Evolutionary conservation across 2,888 invertebrate species (phyloP).

Genomic region (Diarsia mendica): DNA sequence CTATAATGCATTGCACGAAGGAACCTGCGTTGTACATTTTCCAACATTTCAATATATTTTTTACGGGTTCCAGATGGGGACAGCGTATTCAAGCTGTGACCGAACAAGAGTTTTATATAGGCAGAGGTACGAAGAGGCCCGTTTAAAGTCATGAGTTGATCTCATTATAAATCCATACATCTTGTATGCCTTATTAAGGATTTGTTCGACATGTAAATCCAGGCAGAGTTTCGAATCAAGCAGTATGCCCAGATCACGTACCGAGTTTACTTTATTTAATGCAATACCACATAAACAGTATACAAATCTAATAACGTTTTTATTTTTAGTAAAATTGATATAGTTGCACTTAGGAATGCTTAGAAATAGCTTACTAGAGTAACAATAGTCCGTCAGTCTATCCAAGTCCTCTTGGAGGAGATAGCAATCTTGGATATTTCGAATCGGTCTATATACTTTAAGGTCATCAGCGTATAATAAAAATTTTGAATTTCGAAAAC

Average conservation of each 20-base stretch:
- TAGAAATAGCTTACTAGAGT: neutral
- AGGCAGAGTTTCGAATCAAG: neutral
- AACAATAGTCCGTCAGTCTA: too few species aligned
- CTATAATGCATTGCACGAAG: neutral
- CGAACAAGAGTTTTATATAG: neutral
- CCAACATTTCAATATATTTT: neutral
- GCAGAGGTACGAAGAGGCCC: neutral
- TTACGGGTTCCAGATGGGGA: neutral
- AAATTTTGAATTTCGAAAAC: neutral
- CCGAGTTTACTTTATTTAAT: neutral
- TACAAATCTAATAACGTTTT: too few species aligned
- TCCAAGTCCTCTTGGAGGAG: too few species aligned
- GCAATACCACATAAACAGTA: too few species aligned
- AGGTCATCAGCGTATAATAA: neutral
- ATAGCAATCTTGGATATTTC: too few species aligned
- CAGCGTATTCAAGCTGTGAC: neutral
- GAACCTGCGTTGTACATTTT: neutral
- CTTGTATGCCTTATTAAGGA: neutral
- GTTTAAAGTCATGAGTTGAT: neutral
- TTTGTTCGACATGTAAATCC: neutral
- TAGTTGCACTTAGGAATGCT: neutral
- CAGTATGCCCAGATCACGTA: neutral
- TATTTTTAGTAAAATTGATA: too few species aligned
- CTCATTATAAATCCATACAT: conserved; percentile 2
- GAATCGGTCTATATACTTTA: neutral